Conservation (phyloP, 2,113 vertebrate genomes). For the Siniperca chuatsi region DNA sequence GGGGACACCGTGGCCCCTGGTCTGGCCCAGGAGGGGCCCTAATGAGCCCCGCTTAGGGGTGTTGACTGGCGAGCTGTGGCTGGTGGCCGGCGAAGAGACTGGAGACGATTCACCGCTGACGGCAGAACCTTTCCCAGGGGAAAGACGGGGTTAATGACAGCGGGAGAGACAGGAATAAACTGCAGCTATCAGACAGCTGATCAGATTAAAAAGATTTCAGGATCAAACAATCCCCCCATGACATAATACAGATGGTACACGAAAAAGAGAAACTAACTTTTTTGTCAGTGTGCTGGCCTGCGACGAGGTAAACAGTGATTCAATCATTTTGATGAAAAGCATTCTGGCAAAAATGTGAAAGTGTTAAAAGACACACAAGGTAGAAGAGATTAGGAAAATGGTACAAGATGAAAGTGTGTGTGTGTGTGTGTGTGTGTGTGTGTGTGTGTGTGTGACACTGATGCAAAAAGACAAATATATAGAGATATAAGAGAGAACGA, state of each 20-base stretch:
- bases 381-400: slow-evolving; percentile 44
- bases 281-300: slow-evolving; percentile 17
- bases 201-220: slow-evolving; percentile 46
- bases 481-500: slow-evolving; percentile 12
- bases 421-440: neutral
- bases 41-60: slow-evolving; percentile 92
- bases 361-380: slow-evolving; percentile 26
- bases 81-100: slow-evolving; percentile 93
- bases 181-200: slow-evolving; percentile 15
- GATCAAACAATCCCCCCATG: slow-evolving; percentile 42
- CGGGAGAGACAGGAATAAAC: slow-evolving; percentile 19
- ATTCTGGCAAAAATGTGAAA: slow-evolving; percentile 16
- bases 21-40: slow-evolving; percentile 90
- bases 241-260: slow-evolving; percentile 28
- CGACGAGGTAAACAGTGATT: slow-evolving; percentile 41
- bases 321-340: slow-evolving; percentile 54
- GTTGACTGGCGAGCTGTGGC: slow-evolving; percentile 93
- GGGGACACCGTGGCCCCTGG: slow-evolving; percentile 87
- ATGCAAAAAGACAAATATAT: slow-evolving; percentile 14
- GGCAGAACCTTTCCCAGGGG: slow-evolving; percentile 85
- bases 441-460: neutral
- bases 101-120: slow-evolving; percentile 94
- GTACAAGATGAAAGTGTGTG: slow-evolving; percentile 29
- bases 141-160: neutral
- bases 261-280: slow-evolving; percentile 12